Evolutionary conservation across 2,888 invertebrate species (phyloP), one percentile per base, ranked within the genome.

Genomic region (Drosophila peninsularis): DNA sequence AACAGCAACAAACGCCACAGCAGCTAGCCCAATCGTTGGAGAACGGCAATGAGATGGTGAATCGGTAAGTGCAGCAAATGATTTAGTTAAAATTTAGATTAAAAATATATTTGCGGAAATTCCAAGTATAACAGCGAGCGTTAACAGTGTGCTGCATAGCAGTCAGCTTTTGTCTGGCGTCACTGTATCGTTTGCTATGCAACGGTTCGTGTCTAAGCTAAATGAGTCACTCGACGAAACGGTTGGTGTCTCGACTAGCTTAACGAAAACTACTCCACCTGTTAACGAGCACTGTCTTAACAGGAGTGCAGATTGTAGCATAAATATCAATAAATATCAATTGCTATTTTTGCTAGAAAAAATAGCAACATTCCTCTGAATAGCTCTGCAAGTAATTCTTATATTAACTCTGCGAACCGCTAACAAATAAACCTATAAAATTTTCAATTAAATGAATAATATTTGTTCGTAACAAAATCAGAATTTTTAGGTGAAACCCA

Each of bases 21-120:
- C 87, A 84, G 61, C 78, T 90, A 64, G 87, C 80, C 21, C 91
- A 92, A 67, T 82, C 90, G 6, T 71, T 88, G 63, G 91, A 92
- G 58, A 92, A 92, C 90, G 92, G 92, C 79, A 92, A 91, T 90
- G 90, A 92, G 50, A 92, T 92, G 92, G 90, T 90, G 86, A 92
- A 92, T 83, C 86, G 92, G 92, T 92, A 67, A 91, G 92, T 90
- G 10, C 7, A 57, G 4, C 49, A 10, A 27, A 11, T 21, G 3
- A n/a, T 10, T 14, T n/a, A n/a, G 11, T 5, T 13, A 41, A 0
- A 24, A 11, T 27, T 14, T 19, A 7, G 2, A 19, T 32, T 2
- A 9, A 30, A 9, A 30, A 32, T 0, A n/a, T 3, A 19, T 21
- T 9, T 32, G 1, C 19, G 0, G 1, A 13, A 5, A 27, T 49